Conservation (phyloP, 64 coral and sea anemone species). For the Dendronephthya gigantea region DNA sequence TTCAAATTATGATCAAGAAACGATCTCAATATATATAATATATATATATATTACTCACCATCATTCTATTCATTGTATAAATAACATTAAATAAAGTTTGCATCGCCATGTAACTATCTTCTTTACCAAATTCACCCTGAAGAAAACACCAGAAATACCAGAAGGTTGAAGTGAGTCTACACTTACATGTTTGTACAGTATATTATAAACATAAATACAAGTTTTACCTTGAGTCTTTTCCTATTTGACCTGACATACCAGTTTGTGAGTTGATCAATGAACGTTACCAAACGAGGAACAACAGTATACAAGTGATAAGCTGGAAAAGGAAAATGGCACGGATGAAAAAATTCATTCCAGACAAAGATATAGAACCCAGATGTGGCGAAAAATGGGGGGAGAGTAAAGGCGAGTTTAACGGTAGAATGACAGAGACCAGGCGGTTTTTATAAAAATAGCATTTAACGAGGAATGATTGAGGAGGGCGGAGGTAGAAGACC, state of each 20-base stretch:
- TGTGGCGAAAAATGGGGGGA: too few species aligned
- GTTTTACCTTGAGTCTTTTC: slow-evolving; percentile 75
- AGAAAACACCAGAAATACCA: background rate
- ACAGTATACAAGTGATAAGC: slow-evolving; percentile 90
- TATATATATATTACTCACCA: too few species aligned
- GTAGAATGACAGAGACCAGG: too few species aligned
- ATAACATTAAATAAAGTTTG: slow-evolving; percentile 96
- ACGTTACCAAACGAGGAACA: slow-evolving; percentile 82
- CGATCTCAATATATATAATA: too few species aligned
- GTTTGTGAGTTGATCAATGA: slow-evolving; percentile 95
- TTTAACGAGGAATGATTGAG: too few species aligned
- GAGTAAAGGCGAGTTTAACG: too few species aligned
- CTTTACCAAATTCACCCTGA: slow-evolving; percentile 69
- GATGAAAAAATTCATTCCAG: background rate
- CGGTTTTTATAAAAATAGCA: too few species aligned
- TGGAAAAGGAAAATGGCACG: background rate
- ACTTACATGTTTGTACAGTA: background rate
- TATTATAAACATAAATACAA: background rate
- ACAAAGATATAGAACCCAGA: too few species aligned
- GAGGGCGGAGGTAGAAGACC: too few species aligned
- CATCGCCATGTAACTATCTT: slow-evolving; percentile 58
- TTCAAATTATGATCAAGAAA: too few species aligned
- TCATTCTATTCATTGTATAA: slow-evolving; percentile 71
- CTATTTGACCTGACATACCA: slow-evolving; percentile 94
- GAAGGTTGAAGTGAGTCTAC: background rate